phyloP scores from a whole-genome alignment of 2,797 vertebrate genomes.

The Argya squamiceps region DNA sequence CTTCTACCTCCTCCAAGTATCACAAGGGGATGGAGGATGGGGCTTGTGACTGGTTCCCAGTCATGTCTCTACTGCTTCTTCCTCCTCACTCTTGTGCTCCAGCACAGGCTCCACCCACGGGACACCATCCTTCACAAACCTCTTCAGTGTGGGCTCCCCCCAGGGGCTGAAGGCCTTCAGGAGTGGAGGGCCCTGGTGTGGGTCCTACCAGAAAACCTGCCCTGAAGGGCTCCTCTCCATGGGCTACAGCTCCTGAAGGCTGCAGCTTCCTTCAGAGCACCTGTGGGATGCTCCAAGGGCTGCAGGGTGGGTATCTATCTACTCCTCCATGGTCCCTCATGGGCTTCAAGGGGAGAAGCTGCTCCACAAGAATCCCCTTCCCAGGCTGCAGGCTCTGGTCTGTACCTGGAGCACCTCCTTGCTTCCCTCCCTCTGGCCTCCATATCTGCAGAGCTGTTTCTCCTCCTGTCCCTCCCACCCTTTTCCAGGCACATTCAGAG shows the following conservation, averaged over 20 bases:
- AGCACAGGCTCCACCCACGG: rapidly evolving
- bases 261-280: neutral
- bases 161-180: neutral
- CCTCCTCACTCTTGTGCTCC: neutral
- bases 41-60: neutral
- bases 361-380: neutral
- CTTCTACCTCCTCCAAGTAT: neutral
- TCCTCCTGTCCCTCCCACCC: neutral
- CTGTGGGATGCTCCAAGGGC: neutral
- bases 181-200: neutral
- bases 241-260: neutral
- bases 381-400: neutral
- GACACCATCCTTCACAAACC: neutral
- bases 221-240: neutral
- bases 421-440: neutral
- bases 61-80: neutral
- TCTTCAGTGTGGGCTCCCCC: neutral
- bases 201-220: neutral
- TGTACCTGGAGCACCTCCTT: neutral
- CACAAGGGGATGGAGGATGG: neutral
- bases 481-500: neutral
- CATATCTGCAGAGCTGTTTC: neutral
- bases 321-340: neutral
- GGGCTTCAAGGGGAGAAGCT: neutral
- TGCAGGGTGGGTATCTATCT: neutral